Percentiles rank a stretch among this genome's conserved stretches.
Evolutionary conservation across 92 coral and sea anemone species (phyloP).

Genomic region (Phenganax marumi): DNA sequence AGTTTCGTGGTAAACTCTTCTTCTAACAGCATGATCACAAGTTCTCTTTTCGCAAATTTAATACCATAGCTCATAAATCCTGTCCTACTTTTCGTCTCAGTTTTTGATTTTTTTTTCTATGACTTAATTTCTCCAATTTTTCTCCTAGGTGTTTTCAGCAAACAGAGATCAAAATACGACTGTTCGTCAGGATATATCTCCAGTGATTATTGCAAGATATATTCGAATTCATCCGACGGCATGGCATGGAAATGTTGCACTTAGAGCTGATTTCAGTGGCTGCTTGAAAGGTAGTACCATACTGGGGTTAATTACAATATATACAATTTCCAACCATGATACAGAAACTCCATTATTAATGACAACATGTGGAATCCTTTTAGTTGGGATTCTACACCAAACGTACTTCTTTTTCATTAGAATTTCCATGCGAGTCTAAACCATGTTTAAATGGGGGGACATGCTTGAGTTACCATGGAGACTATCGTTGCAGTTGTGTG

Average conservation of each 20-base stretch:
- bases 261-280: conserved; percentile 35
- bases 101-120: background rate
- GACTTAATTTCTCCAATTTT: background rate
- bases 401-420: background rate
- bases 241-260: conserved; percentile 23
- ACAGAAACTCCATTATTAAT: background rate
- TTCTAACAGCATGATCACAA: background rate
- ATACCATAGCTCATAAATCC: background rate
- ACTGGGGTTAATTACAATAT: background rate
- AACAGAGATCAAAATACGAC: conserved; percentile 25
- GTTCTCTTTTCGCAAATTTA: background rate
- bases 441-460: conserved; percentile 29
- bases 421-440: conserved; percentile 10
- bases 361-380: background rate
- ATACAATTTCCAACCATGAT: background rate
- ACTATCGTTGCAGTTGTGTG: conserved; percentile 29
- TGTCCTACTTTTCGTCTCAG: background rate
- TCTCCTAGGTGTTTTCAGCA: conserved; percentile 9
- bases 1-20: background rate
- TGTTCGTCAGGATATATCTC: conserved; percentile 32
- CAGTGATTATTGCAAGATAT: conserved; percentile 30
- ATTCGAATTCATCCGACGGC: conserved; percentile 26
- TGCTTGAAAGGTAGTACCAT: conserved; percentile 18
- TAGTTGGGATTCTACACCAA: background rate
- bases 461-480: conserved; percentile 21